Base-by-base conservation (phyloP, 2,797 vertebrate genomes). In the Ctenopoma kingsleyae region DNA sequence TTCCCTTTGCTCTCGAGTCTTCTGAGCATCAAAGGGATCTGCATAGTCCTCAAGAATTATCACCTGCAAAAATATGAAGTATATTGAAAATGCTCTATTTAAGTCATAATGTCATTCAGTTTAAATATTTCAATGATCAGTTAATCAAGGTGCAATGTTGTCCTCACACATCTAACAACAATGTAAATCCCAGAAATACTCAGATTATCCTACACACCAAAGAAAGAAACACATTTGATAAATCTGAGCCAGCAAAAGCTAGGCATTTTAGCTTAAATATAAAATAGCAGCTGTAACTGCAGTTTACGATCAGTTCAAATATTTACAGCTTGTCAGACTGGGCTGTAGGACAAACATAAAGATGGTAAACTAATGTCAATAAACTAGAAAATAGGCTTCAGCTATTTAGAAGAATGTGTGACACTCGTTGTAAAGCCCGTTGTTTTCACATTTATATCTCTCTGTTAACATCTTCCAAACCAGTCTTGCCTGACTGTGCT, bases 21-120 rank as follows among this genome's bases (percentile, higher is more conserved):
- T 92, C 59, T 97, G 96, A 12, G 97, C 97, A 0, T 99, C 97
- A 0, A 96, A 99, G 0, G 97, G 97, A 76, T 98, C 97, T 0
- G 97, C 97, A 0, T 99, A 99, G 82, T 99, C 97, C 87, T 99
- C 97, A 48, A 98, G 85, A 70, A 99, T 98, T 59, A 97, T 96
- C 83, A 98, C 90, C 97, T 99, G 81, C 16, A 47, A 48, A 20
- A 44, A 44, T 62, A 74, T 0, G 44, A 44, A 69, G 1, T 4
- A 20, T 54, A 70, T 57, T 72, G 7, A 22, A 11, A 9, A 0
- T 64, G 22, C 32, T 25, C 16, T 1, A 27, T 27, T 30, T 4
- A 30, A 30, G 3, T 30, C 27, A 30, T 30, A 30, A 73, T 25
- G 30, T 12, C n/a, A 43, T 61, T 3, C 3, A 6, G 2, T 38